phyloP scores from a whole-genome alignment of 2,888 invertebrate species.

The Chaitophorus viminalis region DNA sequence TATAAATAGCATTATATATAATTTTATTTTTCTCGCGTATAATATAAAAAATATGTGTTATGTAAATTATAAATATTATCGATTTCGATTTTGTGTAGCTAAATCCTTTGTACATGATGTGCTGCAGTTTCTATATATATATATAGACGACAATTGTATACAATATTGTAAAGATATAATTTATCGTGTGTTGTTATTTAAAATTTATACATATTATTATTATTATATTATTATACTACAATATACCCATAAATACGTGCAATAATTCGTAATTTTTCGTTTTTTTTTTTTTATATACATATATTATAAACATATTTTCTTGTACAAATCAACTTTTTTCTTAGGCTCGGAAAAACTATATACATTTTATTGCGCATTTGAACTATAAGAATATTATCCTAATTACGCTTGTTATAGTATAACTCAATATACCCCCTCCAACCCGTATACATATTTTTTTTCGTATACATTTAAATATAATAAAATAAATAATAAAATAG shows the following conservation, averaged over 20 bases:
- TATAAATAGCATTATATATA: too few relatives aligned
- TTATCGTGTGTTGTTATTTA: constrained; percentile 61
- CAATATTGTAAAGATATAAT: constrained; percentile 47
- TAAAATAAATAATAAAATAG: not conserved
- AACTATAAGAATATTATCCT: constrained; percentile 39
- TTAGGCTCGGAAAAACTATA: constrained; percentile 36
- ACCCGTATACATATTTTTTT: not conserved
- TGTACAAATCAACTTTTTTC: constrained; percentile 40
- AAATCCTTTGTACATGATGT: constrained; percentile 15
- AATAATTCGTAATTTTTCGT: constrained; percentile 47
- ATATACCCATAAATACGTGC: constrained; percentile 42
- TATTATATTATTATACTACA: not conserved
- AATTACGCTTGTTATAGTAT: constrained; percentile 40
- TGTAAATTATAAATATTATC: not conserved
- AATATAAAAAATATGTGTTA: not conserved
- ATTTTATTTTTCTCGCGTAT: not conserved
- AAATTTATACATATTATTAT: constrained; percentile 43
- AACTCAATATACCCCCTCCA: not conserved
- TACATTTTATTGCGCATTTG: constrained; percentile 20
- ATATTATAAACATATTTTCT: constrained; percentile 18
- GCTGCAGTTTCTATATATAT: constrained; percentile 20
- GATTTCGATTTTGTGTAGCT: constrained; percentile 22
- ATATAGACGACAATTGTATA: constrained; percentile 29
- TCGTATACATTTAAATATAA: not conserved
- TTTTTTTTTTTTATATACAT: constrained; percentile 10